phyloP scores from a whole-genome alignment of 2,888 invertebrate genomes.

The Drepanosiphum platanoidis region DNA sequence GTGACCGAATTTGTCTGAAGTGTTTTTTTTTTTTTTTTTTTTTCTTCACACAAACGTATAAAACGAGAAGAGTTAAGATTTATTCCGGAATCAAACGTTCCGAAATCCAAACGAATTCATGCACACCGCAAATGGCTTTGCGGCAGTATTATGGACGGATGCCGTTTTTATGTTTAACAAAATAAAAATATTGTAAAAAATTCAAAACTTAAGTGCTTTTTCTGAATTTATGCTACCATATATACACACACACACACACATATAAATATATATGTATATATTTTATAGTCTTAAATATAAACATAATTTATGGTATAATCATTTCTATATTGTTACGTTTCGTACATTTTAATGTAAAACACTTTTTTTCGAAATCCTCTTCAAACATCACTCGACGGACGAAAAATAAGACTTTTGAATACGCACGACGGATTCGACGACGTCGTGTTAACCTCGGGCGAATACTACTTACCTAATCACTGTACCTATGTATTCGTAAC shows the following conservation, averaged over 20 bases:
- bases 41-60: constrained; percentile 1
- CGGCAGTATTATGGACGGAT: constrained; percentile 11
- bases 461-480: too few species aligned
- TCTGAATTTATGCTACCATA: neutral
- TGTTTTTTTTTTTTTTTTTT: neutral
- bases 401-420: too few species aligned
- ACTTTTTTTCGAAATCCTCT: too few species aligned
- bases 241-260: too few species aligned
- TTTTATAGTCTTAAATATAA: constrained; percentile 7
- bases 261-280: too few species aligned
- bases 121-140: constrained; percentile 24
- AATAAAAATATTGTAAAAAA: constrained; percentile 26
- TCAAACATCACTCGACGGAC: too few species aligned
- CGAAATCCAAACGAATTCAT: constrained; percentile 40
- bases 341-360: neutral
- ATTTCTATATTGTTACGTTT: neutral
- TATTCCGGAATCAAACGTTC: constrained; percentile 46
- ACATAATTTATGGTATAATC: neutral
- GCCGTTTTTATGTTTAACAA: constrained; percentile 41
- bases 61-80: constrained; percentile 36
- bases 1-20: constrained; percentile 42
- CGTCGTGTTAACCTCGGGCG: too few species aligned
- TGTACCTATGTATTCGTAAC: neutral
- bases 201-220: constrained; percentile 5
- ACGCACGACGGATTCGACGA: too few species aligned